Base-by-base conservation (phyloP, 1,140 invertebrate species). In the Drosophila bipectinata region DNA sequence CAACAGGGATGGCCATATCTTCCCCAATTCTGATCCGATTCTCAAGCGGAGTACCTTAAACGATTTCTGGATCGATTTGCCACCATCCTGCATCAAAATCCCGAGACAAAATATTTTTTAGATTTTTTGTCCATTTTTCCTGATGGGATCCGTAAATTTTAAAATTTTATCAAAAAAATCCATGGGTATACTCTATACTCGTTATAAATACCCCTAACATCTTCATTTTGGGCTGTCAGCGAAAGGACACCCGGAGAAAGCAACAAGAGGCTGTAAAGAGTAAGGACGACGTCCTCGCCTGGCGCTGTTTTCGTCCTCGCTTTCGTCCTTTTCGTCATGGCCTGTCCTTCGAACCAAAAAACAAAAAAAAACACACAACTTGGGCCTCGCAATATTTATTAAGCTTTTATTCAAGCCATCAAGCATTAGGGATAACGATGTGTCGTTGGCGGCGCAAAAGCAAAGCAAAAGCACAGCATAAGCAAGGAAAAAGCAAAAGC, bases 341-440 rank as follows among this genome's bases (percentile, higher is more conserved):
- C 60, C 51, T 57, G 72, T 73, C 71, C 67, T 72, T 57, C 57
- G 54, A 48, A 54, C 32, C 34, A 24, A 21, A 63, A 56, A 47
- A 44, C 24, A 24, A n/a, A 55, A 41, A 41, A 34, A 30, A 37
- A 14, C 9, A 56, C 21, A 56, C 15, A 49, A 39, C 45, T 74
- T 37, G 72, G 72, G 52, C 63, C 74, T 59, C 56, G 68, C 69
- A 83, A 83, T 83, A 83, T 83, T 83, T 83, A 83, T 83, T 83
- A 83, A 83, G 80, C 80, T 83, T 83, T 83, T 83, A 83, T 84
- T 78, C 80, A 79, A 83, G 80, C 80, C 76, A 83, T 83, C 80
- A 84, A 83, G 79, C 76, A 83, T 83, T 83, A 83, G 71, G 79
- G 71, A 82, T 82, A 83, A 82, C 79, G 79, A 82, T 64, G 79